Evolutionary conservation across 2,888 invertebrate genomes (phyloP).

Genomic region (Bhutanitis thaidina): DNA sequence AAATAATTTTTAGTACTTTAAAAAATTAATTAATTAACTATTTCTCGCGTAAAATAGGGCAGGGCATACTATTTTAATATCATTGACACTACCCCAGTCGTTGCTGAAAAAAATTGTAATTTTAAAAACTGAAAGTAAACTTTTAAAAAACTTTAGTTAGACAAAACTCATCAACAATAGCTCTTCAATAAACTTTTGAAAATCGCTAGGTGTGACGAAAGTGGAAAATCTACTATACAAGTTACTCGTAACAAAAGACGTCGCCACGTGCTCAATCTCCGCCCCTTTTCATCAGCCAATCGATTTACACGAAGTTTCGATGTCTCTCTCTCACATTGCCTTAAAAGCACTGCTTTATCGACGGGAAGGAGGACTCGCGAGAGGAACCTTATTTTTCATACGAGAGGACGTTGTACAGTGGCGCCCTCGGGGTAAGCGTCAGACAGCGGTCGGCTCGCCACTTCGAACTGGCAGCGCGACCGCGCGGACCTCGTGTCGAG

Average conservation of each 20-base stretch:
- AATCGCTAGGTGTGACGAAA: conserved; percentile 49
- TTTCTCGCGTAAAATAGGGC: too few species aligned
- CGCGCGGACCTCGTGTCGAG: conserved; percentile 41
- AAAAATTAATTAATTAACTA: too few species aligned
- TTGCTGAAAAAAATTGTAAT: too few species aligned
- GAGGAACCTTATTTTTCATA: conserved; percentile 38
- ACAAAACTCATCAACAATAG: conserved; percentile 34
- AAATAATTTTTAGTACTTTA: too few species aligned
- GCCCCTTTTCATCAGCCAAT: conserved; percentile 71
- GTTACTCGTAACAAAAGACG: conserved; percentile 47
- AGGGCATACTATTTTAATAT: too few species aligned
- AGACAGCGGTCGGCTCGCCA: conserved; percentile 37
- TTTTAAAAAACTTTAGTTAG: too few species aligned
- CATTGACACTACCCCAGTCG: too few species aligned
- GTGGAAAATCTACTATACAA: conserved; percentile 45
- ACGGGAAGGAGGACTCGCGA: conserved; percentile 46
- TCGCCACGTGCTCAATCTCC: conserved; percentile 70
- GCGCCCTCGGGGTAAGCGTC: conserved; percentile 48
- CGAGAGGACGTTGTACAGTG: conserved; percentile 42
- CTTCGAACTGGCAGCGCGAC: conserved; percentile 49
- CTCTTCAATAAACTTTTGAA: conserved; percentile 40
- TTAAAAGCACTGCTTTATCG: conserved; percentile 58
- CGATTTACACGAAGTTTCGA: conserved; percentile 56
- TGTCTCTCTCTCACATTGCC: conserved; percentile 50
- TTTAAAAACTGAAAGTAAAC: too few species aligned